Base-by-base conservation (phyloP, 2,113 vertebrate genomes). In the Epinephelus moara region DNA sequence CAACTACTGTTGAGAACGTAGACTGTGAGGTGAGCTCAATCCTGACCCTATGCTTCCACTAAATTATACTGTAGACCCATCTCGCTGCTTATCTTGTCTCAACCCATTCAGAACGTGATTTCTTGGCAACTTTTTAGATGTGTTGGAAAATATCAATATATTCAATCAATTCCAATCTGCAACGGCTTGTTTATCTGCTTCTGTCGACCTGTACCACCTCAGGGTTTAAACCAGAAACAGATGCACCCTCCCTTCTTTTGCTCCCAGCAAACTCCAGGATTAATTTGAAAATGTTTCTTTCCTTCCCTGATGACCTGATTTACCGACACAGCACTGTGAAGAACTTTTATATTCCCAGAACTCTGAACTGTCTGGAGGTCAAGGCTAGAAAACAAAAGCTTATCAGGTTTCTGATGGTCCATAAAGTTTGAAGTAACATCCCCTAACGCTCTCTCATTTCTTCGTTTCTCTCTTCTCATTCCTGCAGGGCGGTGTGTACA, bases 401-500 rank as follows among this genome's bases (percentile, higher is more conserved):
- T n/a, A 33, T 42, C 23, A 7, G 12, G 55, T 75, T n/a, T 69
- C 21, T 33, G 47, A 42, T 47, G 42, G 21, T 23, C 17, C 53
- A 27, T 8, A 40, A 19, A 59, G 19, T 25, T 47, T 33, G 4
- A 21, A 56, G 8, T 33, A 6, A 4, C 50, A 23, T 40, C 18
- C 42, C 15, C 15, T 2, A 9, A 60, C 27, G 6, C 37, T 23
- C 1, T 57, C 21, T 60, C 2, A 15, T n/a, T 11, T 50, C 37
- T 50, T 61, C n/a, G 6, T 57, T 61, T 60, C 18, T 37, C 30
- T 81, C 18, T 30, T n/a, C 50, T 33, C 15, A 0, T 40, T 15
- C 14, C 47, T 55, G 57, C 93, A 94, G 96, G 90, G 89, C 95
- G 0, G 95, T 95, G 82, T 94, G 94, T 21, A 94, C 94, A 0